Evolutionary conservation across 2,888 invertebrate genomes (phyloP), one percentile per base, ranked within the genome.

Genomic region (Atherix ibis): DNA sequence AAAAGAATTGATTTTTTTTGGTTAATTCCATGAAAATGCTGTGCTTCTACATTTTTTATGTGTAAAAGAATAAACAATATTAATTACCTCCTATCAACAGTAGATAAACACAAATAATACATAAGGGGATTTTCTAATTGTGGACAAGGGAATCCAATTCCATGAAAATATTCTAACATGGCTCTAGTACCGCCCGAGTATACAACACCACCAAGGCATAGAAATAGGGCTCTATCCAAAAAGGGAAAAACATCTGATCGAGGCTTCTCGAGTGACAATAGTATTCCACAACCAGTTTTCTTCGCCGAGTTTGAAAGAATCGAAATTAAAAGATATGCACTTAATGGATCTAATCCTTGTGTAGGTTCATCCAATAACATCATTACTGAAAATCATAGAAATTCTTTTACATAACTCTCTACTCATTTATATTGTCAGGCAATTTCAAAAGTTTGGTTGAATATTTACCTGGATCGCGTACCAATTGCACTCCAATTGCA

Each of bases 111-210:
- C 34, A 73, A 65, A 54, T 94, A 97, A 60, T 92, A 95, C 83
- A 94, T 94, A n/a, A 95, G 67, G 0, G 95, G 95, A 60, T 97
- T 97, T 54, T 95, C 95, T 31, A 92, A 65, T 53, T 91, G 87
- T 0, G 95, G 95, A 58, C 95, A 97, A 0, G 94, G 92, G 55
- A 92, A 94, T 3, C 95, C 95, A 44, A 95, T 88, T 42, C 80
- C 80, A 36, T 87, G 81, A 58, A 95, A 97, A 60, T 97, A 95
- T 52, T 88, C 85, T 39, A 95, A 66, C 72, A 97, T 83, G 46
- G 88, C 80, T 34, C 88, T 69, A 0, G 94, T 94, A 8, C 85
- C 83, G 0, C 92, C 92, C 0, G 83, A 82, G 57, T 87, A 88
- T 4, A 92, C 89, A 18, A 89, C 82, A 48, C 92, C 87, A 0